Evolutionary conservation across 2,797 vertebrate species (phyloP), one percentile per base, ranked within the genome.

Genomic region (Phoeniculus purpureus): DNA sequence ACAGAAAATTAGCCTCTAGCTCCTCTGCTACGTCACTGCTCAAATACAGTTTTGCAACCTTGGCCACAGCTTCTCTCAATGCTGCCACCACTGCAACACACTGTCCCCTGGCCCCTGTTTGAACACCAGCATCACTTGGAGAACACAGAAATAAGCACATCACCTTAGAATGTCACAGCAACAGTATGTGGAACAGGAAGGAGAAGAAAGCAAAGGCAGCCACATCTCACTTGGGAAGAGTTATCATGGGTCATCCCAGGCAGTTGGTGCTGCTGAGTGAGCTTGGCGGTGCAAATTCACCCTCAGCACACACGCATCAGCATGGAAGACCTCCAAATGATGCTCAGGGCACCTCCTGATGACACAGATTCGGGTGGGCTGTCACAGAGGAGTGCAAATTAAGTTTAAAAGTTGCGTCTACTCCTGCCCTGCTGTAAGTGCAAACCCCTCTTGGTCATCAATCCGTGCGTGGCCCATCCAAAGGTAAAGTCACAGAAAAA

Each of bases 401-500:
- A 51, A 55, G 47, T 60, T 75, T 74, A 59, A 55, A 55, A 18
- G 32, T 65, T 80, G 70, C 60, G 31, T 66, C 61, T 74, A 32
- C 15, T 60, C 75, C 58, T 67, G 56, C 40, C 20, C 52, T 40
- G 56, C 32, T 2, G 1, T 78, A 58, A 43, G 40, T 52, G 58
- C 71, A 89, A 48, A 19, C 25, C 56, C 18, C 27, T 54, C 32
- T 12, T 45, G 61, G 52, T 50, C 78, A 31, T 56, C 74, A 59
- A 37, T 43, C 45, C 0, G 0, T 15, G n/a, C 2, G 1, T 23
- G 59, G 59, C 8, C 58, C 50, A 55, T 25, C 45, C 10, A 60
- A 61, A n/a, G 10, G 15, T 37, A 40, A 85, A 71, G 31, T 51
- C 56, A n/a, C 14, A 27, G 61, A 79, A 72, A 71, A 51, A 23